Base-by-base conservation (phyloP, 2,113 vertebrate species). In the Microcebus lehilahytsara region DNA sequence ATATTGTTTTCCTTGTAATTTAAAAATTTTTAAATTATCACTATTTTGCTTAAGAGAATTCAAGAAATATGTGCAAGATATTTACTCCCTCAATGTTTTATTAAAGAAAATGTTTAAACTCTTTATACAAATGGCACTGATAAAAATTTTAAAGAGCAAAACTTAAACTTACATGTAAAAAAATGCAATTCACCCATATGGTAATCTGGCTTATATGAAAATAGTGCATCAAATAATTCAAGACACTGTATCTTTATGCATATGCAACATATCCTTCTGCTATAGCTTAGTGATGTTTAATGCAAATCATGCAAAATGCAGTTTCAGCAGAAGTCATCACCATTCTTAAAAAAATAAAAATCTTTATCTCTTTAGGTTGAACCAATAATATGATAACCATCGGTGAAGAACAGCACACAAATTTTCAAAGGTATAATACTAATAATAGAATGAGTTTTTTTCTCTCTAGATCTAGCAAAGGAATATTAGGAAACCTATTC, bases 1-100 rank as follows among this genome's bases (percentile, higher is more conserved):
- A 60, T 53, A 75, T 97, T 97, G 84, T 92, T 97, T 93, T 75
- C 5, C 85, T 93, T 66, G 85, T 34, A 96, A 42, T 95, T 94
- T 92, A 53, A 42, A 93, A 27, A 12, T 97, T 84, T 22, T 90
- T 85, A 13, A n/a, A 27, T 51, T 0, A 78, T 69, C 91, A 27
- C 9, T 84, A 37, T 62, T 60, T 79, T 71, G 12, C 30, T 53
- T 53, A 88, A 51, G 34, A 91, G 42, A 71, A 80, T 56, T n/a
- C 0, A 66, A 84, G 62, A 20, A 69, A 62, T 72, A 77, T 46
- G 11, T 83, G 12, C 9, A n/a, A 9, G 2, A 22, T 66, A 94
- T 92, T 80, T 92, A 67, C 49, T 81, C 58, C 5, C 10, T 71
- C 9, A 64, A 12, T 62, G 32, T 14, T 49, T 89, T 93, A 85